Evolutionary conservation across 1,140 invertebrate genomes (phyloP).

Genomic region (Plodia interpunctella): DNA sequence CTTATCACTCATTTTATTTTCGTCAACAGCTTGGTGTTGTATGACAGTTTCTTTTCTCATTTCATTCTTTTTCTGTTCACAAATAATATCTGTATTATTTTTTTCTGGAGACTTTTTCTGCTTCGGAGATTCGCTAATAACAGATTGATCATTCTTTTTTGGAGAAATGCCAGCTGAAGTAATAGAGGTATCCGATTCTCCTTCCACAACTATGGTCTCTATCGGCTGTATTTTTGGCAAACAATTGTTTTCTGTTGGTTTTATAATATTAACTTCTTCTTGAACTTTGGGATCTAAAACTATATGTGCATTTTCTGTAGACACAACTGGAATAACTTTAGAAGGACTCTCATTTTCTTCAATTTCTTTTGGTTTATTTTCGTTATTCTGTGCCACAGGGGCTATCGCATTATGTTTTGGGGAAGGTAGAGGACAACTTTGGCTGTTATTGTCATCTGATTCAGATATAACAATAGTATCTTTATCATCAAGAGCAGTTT

Average conservation of each 20-base stretch:
- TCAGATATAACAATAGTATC: slow-evolving; percentile 75
- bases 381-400: slow-evolving; percentile 37
- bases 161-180: slow-evolving; percentile 48
- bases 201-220: slow-evolving; percentile 63
- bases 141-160: slow-evolving; percentile 59
- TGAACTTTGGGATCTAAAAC: slow-evolving; percentile 61
- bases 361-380: slow-evolving; percentile 47
- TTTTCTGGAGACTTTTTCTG: slow-evolving; percentile 55
- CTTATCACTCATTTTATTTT: slow-evolving; percentile 48
- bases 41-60: slow-evolving; percentile 69
- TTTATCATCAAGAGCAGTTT: slow-evolving; percentile 58
- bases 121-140: slow-evolving; percentile 56
- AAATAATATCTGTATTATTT: slow-evolving; percentile 27
- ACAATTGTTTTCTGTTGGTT: slow-evolving; percentile 48
- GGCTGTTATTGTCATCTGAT: slow-evolving; percentile 73
- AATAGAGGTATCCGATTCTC: slow-evolving; percentile 53
- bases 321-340: slow-evolving; percentile 67
- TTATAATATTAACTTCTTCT: slow-evolving; percentile 34
- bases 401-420: slow-evolving; percentile 47
- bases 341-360: slow-evolving; percentile 54
- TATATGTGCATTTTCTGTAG: slow-evolving; percentile 68
- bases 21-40: slow-evolving; percentile 60
- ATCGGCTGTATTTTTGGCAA: slow-evolving; percentile 53
- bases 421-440: slow-evolving; percentile 67
- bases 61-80: slow-evolving; percentile 55